Conservation (phyloP, 2,113 vertebrate species). For the Takifugu bimaculatus region DNA sequence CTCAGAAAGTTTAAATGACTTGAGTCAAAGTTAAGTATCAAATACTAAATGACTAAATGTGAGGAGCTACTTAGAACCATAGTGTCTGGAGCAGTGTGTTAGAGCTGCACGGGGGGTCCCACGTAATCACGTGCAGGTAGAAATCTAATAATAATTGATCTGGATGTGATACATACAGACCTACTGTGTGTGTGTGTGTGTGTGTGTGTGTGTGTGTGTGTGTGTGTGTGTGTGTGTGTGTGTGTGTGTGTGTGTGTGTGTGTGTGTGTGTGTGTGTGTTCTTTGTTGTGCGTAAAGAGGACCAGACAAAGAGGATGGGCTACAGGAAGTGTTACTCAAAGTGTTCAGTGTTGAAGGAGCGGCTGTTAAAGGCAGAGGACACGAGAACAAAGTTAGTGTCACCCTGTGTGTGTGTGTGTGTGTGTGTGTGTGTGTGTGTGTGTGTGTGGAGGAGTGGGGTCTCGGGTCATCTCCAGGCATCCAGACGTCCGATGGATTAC, state of each 20-base stretch:
- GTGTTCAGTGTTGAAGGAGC: conserved; percentile 11
- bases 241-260: neutral
- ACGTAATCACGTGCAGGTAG: no score
- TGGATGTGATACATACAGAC: conserved; percentile 34
- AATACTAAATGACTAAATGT: neutral
- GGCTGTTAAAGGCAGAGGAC: conserved; percentile 14
- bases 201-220: no score
- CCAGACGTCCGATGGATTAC: conserved; percentile 17
- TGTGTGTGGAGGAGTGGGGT: conserved; percentile 1
- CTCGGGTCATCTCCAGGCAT: conserved; percentile 38
- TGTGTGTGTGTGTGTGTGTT: neutral
- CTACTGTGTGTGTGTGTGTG: conserved; percentile 11
- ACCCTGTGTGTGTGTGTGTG: neutral
- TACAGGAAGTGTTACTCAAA: neutral
- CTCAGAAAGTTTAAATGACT: conserved; percentile 1
- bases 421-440: neutral
- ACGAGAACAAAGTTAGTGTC: neutral
- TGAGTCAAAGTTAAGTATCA: conserved; percentile 20
- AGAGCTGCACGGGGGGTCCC: no score
- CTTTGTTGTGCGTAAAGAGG: conserved; percentile 1
- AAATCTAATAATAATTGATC: neutral
- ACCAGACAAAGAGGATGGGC: conserved; percentile 18
- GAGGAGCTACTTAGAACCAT: no score
- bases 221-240: neutral
- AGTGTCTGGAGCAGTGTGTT: neutral